These are phyloP conservation scores for Tethea ocularis DNA, from an alignment of 2,888 invertebrate genomes.

Conservation along the genomic window DNA sequence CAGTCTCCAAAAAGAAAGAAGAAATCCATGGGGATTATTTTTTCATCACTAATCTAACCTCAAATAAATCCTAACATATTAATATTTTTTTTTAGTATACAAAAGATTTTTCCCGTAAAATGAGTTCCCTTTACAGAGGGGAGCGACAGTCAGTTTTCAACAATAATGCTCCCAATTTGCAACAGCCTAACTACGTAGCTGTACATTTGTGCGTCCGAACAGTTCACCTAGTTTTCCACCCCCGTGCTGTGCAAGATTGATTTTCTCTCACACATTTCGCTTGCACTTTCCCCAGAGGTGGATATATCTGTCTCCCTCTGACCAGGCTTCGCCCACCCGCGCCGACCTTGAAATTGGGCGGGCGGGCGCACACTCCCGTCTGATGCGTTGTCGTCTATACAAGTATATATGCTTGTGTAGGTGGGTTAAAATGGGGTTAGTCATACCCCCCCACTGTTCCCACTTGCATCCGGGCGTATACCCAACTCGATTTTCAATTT, in stretches of 20 bases:
- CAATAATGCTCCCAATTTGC: constrained; percentile 4
- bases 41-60: too few relatives aligned
- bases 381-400: constrained; percentile 58
- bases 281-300: constrained; percentile 75
- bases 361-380: constrained; percentile 61
- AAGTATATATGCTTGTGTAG: constrained; percentile 30
- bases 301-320: constrained; percentile 60
- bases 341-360: constrained; percentile 79
- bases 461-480: constrained; percentile 79
- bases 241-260: constrained; percentile 80
- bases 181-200: neutral
- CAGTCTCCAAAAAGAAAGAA: too few relatives aligned
- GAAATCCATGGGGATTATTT: too few relatives aligned
- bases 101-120: neutral
- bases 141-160: neutral
- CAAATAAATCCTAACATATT: too few relatives aligned
- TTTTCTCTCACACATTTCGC: constrained; percentile 79
- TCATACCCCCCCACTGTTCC: constrained; percentile 61
- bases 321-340: constrained; percentile 53
- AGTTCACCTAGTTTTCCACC: constrained; percentile 81
- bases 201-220: constrained; percentile 41
- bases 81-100: too few relatives aligned
- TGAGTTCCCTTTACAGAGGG: neutral
- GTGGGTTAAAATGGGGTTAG: constrained; percentile 73
- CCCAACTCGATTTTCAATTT: constrained; percentile 68